Evolutionary conservation across 2,888 invertebrate genomes (phyloP).

Genomic region (Eutolmus rufibarbis): DNA sequence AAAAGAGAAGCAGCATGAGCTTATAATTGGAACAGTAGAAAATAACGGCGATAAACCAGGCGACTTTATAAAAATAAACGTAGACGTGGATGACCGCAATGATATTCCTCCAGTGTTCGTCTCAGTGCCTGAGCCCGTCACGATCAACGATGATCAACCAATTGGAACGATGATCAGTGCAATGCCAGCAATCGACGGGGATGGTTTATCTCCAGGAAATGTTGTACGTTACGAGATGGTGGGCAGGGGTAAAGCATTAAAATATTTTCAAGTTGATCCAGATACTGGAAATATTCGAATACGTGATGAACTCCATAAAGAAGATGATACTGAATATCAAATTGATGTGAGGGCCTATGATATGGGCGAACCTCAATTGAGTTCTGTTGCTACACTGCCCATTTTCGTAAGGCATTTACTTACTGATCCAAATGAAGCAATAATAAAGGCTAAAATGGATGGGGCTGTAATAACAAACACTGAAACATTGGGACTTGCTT

Average conservation of each 20-base stretch:
- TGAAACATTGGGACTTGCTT: slow-evolving; percentile 73
- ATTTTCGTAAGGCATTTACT: slow-evolving; percentile 85
- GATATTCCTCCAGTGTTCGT: slow-evolving; percentile 89
- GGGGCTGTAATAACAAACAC: slow-evolving; percentile 56
- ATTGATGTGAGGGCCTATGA: slow-evolving; percentile 88
- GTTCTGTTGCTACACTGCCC: slow-evolving; percentile 81
- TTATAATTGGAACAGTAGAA: slow-evolving; percentile 84
- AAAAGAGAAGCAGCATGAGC: slow-evolving; percentile 73
- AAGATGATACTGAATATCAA: slow-evolving; percentile 86
- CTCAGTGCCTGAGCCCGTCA: slow-evolving; percentile 80
- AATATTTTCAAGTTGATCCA: slow-evolving; percentile 87
- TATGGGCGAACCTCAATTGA: slow-evolving; percentile 83
- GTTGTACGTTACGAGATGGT: slow-evolving; percentile 80
- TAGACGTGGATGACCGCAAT: slow-evolving; percentile 77
- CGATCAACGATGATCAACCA: slow-evolving; percentile 81
- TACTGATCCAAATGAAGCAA: slow-evolving; percentile 68
- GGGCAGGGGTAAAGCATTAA: slow-evolving; percentile 80
- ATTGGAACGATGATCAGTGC: slow-evolving; percentile 83
- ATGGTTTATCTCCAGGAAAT: slow-evolving; percentile 86
- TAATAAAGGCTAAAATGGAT: slow-evolving; percentile 54
- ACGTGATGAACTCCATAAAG: slow-evolving; percentile 83
- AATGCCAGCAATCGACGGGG: slow-evolving; percentile 81
- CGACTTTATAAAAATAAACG: slow-evolving; percentile 70
- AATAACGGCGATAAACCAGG: slow-evolving; percentile 75
- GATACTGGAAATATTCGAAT: slow-evolving; percentile 82